Conservation (phyloP, 2,797 vertebrate genomes). For the Enteromius trimaculatus region DNA sequence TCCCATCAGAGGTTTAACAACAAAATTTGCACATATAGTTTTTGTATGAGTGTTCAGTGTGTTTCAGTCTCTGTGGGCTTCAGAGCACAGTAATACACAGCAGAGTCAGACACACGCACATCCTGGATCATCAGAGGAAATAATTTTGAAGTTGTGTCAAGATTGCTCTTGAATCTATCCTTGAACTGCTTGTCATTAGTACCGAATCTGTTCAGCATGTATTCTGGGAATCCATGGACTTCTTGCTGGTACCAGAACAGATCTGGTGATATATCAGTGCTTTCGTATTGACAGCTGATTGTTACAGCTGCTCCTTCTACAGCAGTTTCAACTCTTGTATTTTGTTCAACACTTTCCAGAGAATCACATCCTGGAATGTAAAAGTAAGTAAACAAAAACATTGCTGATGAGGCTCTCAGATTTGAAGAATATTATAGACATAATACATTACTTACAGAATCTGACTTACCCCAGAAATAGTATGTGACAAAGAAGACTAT, state of each 20-base stretch:
- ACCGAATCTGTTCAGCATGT: neutral
- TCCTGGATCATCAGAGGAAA: constrained; percentile 39
- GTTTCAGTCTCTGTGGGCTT: neutral
- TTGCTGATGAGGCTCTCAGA: neutral
- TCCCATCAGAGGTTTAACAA: neutral
- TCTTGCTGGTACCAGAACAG: constrained; percentile 8
- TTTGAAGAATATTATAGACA: neutral
- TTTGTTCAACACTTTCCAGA: neutral
- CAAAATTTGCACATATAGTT: neutral
- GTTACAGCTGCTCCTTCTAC: neutral
- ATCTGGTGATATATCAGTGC: accelerated
- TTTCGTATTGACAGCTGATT: neutral
- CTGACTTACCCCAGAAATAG: constrained; percentile 6
- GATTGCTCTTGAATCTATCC: neutral
- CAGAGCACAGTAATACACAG: constrained; percentile 26
- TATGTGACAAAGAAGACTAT: neutral
- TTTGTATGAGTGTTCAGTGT: neutral
- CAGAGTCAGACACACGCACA: constrained; percentile 18
- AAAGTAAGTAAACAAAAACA: neutral
- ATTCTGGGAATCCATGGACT: neutral
- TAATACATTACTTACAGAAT: neutral
- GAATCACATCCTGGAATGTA: constrained; percentile 20
- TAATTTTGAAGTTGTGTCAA: constrained; percentile 31
- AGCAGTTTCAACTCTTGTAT: neutral
- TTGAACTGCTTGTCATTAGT: neutral